phyloP scores from a whole-genome alignment of 2,888 invertebrate genomes.

The Fragum sueziense region DNA sequence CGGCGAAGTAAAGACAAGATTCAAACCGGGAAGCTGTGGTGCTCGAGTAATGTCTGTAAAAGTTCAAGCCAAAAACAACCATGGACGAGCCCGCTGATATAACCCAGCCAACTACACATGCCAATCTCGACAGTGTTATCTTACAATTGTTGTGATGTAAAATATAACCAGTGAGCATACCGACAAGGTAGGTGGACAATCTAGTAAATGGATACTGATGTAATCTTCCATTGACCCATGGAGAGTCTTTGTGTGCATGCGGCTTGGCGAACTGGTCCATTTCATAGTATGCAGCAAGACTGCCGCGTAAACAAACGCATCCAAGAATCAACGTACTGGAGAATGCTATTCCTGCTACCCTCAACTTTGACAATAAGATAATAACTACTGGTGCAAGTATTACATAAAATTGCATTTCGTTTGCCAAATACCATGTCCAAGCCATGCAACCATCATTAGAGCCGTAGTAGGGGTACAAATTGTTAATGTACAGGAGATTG shows the following conservation, averaged over 20 bases:
- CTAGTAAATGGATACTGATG: conserved; percentile 82
- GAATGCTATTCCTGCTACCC: conserved; percentile 21
- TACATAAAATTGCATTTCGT: conserved; percentile 75
- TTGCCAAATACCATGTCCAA: conserved; percentile 73
- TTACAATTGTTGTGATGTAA: conserved; percentile 67
- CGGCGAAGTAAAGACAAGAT: conserved; percentile 80
- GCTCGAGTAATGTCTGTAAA: conserved; percentile 64
- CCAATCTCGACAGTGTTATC: conserved; percentile 53
- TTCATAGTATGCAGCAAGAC: conserved; percentile 29
- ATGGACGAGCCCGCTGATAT: conserved; percentile 63
- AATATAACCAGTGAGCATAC: conserved; percentile 80
- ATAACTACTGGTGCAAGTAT: conserved; percentile 62
- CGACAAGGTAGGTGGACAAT: conserved; percentile 82
- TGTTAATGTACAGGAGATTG: conserved; percentile 74
- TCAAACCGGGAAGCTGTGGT: conserved; percentile 53
- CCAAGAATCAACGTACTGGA: conserved; percentile 17
- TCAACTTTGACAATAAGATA: conserved; percentile 16
- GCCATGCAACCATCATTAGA: conserved; percentile 64
- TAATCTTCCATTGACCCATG: conserved; percentile 32
- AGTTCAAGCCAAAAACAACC: conserved; percentile 76
- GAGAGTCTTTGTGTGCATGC: conserved; percentile 35
- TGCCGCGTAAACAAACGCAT: conserved; percentile 18
- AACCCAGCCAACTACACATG: conserved; percentile 69
- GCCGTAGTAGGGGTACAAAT: conserved; percentile 68
- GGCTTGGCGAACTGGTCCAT: conserved; percentile 10